A percentile compares a stretch with the other conserved stretches of the same genome.
phyloP scores from a whole-genome alignment of 2,888 invertebrate genomes.

The Aplocera efformata region DNA sequence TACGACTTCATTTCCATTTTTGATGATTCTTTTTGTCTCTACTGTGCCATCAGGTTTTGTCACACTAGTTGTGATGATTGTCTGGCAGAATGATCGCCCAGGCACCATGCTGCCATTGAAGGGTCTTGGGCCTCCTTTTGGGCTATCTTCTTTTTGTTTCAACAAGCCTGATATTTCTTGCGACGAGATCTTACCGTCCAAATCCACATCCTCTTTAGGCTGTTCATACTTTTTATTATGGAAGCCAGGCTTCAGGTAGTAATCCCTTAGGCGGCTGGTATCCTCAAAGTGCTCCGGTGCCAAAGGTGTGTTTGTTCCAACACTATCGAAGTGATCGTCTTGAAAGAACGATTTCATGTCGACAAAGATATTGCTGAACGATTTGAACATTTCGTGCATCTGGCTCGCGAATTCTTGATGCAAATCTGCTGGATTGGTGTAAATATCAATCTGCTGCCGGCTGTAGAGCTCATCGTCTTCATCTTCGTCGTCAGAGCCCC shows the following conservation, averaged over 20 bases:
- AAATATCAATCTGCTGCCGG: constrained; percentile 45
- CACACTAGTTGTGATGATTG: constrained; percentile 68
- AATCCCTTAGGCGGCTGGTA: constrained; percentile 56
- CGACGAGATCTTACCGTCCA: constrained; percentile 69
- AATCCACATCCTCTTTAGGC: constrained; percentile 53
- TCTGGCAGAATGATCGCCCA: constrained; percentile 61
- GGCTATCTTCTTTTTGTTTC: constrained; percentile 49
- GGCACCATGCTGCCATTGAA: constrained; percentile 57
- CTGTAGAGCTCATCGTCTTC: constrained; percentile 66
- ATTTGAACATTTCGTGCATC: constrained; percentile 62
- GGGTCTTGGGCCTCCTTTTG: constrained; percentile 30
- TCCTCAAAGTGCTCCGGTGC: constrained; percentile 44
- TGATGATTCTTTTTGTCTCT: constrained; percentile 65
- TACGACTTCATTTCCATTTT: constrained; percentile 63
- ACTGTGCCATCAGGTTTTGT: constrained; percentile 66
- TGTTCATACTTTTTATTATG: constrained; percentile 43
- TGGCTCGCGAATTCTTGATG: constrained; percentile 58
- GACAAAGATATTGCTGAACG: constrained; percentile 60
- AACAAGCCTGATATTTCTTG: constrained; percentile 66
- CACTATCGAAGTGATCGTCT: constrained; percentile 32
- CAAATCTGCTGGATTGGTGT: constrained; percentile 42
- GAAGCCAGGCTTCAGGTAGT: constrained; percentile 70
- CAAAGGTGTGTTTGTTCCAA: constrained; percentile 12
- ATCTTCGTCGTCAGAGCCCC: constrained; percentile 71
- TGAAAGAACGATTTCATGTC: constrained; percentile 56